Percentiles rank a stretch among this genome's conserved stretches.
Conservation (phyloP, 2,888 invertebrate species). For the Hylaea fasciaria region DNA sequence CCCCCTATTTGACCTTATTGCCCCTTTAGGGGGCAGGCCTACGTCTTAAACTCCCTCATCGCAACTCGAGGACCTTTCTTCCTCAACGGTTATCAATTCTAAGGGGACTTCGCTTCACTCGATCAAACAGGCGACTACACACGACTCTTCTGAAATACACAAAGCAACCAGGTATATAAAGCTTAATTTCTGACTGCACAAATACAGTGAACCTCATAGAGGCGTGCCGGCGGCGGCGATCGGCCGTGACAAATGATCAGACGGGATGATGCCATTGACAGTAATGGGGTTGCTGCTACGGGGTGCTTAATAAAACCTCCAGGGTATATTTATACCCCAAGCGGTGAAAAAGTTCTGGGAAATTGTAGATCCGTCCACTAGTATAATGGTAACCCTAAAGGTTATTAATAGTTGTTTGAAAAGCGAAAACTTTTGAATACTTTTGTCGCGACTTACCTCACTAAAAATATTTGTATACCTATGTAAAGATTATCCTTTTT, state of each 20-base stretch:
- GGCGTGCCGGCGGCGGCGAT: constrained; percentile 53
- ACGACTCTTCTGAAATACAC: too few species aligned
- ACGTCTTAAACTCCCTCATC: background rate
- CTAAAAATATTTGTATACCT: too few species aligned
- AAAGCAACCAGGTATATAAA: background rate
- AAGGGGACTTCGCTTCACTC: too few species aligned
- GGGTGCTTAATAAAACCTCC: constrained; percentile 47
- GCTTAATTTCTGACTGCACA: background rate
- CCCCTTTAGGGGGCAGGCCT: too few species aligned
- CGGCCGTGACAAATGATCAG: constrained; percentile 66
- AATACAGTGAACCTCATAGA: constrained; percentile 35
- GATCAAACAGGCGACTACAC: too few species aligned
- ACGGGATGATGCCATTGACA: constrained; percentile 64
- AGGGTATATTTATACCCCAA: constrained; percentile 40
- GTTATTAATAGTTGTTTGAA: constrained; percentile 18
- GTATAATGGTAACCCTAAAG: constrained; percentile 13
- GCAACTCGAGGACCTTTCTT: too few species aligned
- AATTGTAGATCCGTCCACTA: constrained; percentile 23
- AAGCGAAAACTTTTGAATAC: background rate
- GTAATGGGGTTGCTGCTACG: constrained; percentile 56
- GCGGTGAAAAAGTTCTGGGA: constrained; percentile 26
- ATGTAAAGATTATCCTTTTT: too few species aligned
- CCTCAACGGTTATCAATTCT: too few species aligned
- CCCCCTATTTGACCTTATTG: too few species aligned
- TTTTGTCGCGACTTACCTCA: too few species aligned